Conservation (phyloP, 2,113 vertebrate genomes). For the Hippocampus mohnikei region DNA sequence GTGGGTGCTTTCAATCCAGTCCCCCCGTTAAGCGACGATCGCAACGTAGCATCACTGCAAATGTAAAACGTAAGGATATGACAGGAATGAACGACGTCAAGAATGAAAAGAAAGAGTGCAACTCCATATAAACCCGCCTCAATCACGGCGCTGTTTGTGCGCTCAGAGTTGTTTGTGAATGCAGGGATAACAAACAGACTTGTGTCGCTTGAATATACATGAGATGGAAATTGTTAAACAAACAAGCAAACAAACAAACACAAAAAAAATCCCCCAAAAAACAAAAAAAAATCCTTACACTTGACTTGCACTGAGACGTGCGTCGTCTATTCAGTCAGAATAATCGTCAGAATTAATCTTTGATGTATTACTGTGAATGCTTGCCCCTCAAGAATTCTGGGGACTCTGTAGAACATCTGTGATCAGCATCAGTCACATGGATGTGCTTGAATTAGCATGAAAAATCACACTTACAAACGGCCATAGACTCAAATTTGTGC, state of each 20-base stretch:
- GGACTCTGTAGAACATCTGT: slow-evolving; percentile 48
- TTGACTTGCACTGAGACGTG: not conserved
- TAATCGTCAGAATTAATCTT: not conserved
- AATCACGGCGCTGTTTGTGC: too few relatives aligned
- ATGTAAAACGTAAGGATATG: not conserved
- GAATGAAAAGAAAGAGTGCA: too few relatives aligned
- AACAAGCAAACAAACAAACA: not conserved
- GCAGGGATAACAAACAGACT: too few relatives aligned
- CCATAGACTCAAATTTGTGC: slow-evolving; percentile 17
- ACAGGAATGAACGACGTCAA: too few relatives aligned
- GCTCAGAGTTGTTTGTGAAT: too few relatives aligned
- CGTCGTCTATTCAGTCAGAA: too few relatives aligned
- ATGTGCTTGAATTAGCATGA: slow-evolving; percentile 54
- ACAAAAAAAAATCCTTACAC: not conserved
- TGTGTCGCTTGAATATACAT: too few relatives aligned
- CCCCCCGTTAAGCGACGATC: slow-evolving; percentile 25
- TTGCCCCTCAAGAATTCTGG: not conserved
- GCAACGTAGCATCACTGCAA: slow-evolving; percentile 8
- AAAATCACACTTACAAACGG: slow-evolving; percentile 31
- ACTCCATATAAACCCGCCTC: too few relatives aligned
- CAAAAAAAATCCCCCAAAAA: not conserved
- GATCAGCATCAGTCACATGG: slow-evolving; percentile 43
- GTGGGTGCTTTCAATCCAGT: slow-evolving; percentile 1
- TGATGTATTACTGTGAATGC: not conserved
- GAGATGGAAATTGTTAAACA: too few relatives aligned